These are phyloP conservation scores for Hucho hucho DNA, from an alignment of 2,113 vertebrate genomes.

Conservation along the genomic window DNA sequence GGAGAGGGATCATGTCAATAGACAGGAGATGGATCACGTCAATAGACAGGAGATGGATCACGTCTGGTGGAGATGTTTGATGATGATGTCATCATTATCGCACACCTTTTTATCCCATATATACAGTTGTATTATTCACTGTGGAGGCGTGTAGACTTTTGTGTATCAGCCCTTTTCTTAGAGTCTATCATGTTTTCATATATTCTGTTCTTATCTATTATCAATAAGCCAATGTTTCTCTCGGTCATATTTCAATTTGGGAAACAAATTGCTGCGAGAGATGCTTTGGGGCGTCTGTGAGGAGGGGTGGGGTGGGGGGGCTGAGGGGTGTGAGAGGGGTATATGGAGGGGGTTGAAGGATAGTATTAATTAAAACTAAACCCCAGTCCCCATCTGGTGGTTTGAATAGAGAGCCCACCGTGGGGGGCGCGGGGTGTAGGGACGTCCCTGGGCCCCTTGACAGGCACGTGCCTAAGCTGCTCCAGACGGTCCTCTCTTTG, in stretches of 20 bases:
- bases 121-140: no score
- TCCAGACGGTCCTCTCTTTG: slow-evolving; percentile 40
- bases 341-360: slow-evolving; percentile 43
- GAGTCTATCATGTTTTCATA: no score
- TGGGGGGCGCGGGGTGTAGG: slow-evolving; percentile 16
- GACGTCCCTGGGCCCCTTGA: slow-evolving; percentile 16
- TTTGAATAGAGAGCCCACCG: slow-evolving; percentile 59
- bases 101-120: no score
- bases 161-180: neutral
- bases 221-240: neutral
- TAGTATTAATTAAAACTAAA: slow-evolving; percentile 67
- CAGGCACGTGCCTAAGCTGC: slow-evolving; percentile 64
- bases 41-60: no score
- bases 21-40: no score
- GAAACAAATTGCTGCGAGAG: slow-evolving; percentile 35
- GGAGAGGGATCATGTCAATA: no score
- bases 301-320: neutral
- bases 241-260: neutral
- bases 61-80: no score
- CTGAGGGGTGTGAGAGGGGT: slow-evolving; percentile 3
- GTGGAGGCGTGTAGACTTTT: no score
- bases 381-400: slow-evolving; percentile 73
- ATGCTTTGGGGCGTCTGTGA: slow-evolving; percentile 19
- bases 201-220: no score
- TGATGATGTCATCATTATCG: no score